Conservation (phyloP, 2,113 vertebrate species). For the Patagioenas fasciata region DNA sequence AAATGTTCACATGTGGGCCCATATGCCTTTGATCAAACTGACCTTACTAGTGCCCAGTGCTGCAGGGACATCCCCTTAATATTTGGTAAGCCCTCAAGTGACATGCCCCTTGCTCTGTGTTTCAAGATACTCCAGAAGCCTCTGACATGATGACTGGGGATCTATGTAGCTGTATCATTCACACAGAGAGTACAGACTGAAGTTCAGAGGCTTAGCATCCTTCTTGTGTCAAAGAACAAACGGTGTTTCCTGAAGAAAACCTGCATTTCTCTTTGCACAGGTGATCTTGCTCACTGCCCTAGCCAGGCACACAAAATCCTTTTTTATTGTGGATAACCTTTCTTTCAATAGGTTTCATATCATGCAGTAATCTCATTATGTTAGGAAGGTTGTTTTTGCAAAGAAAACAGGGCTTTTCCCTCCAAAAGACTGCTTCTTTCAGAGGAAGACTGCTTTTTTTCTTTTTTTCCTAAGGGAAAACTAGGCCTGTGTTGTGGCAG, state of each 20-base stretch:
- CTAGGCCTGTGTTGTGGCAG: not conserved
- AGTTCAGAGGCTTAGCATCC: not conserved
- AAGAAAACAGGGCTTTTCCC: not conserved
- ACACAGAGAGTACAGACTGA: not conserved
- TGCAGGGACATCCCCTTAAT: not conserved
- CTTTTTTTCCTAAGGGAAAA: not conserved
- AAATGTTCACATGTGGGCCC: not conserved
- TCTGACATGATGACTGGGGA: not conserved
- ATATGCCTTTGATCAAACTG: not conserved
- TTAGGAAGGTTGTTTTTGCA: not conserved
- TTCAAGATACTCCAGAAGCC: not conserved
- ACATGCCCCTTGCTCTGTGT: not conserved
- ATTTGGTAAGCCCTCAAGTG: not conserved
- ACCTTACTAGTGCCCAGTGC: not conserved
- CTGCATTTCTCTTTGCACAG: not conserved
- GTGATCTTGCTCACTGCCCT: not conserved
- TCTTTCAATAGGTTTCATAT: not conserved
- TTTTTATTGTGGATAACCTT: not conserved
- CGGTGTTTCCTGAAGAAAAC: not conserved
- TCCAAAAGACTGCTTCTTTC: not conserved
- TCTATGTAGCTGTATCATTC: not conserved
- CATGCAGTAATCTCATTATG: not conserved
- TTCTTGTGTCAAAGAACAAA: not conserved
- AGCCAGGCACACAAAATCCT: not conserved
- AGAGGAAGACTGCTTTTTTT: not conserved